Conservation (phyloP, 1,140 invertebrate genomes). For the Drosophila guanche region DNA sequence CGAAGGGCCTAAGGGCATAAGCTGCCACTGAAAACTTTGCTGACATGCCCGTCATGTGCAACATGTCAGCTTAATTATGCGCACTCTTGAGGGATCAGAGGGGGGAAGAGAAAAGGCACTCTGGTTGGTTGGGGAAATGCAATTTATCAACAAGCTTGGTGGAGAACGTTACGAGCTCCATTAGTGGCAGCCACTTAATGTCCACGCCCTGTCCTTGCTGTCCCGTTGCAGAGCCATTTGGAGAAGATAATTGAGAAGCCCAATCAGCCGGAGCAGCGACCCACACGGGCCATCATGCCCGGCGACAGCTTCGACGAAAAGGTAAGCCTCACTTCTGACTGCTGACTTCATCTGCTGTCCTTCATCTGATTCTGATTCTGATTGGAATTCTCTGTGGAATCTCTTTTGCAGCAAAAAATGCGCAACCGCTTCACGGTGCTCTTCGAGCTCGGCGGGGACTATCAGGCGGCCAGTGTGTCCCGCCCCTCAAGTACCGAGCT, state of each 20-base stretch:
- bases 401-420: slow-evolving; percentile 83
- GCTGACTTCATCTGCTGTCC: neutral
- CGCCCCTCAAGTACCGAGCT: slow-evolving; percentile 79
- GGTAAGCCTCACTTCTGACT: slow-evolving; percentile 83
- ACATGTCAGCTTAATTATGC: slow-evolving; percentile 71
- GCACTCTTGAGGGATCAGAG: slow-evolving; percentile 6
- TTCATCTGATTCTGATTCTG: neutral
- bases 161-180: slow-evolving; percentile 41
- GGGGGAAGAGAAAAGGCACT: neutral
- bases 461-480: slow-evolving; percentile 82
- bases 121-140: slow-evolving; percentile 7
- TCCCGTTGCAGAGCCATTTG: slow-evolving; percentile 89
- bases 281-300: slow-evolving; percentile 89
- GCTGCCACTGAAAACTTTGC: slow-evolving; percentile 41
- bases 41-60: slow-evolving; percentile 72
- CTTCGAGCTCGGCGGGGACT: slow-evolving; percentile 89
- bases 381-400: neutral
- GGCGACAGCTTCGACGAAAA: slow-evolving; percentile 88
- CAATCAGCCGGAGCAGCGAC: slow-evolving; percentile 87
- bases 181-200: slow-evolving; percentile 75
- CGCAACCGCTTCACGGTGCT: slow-evolving; percentile 89
- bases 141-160: slow-evolving; percentile 49
- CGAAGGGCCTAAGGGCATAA: too few relatives aligned
- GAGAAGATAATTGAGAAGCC: slow-evolving; percentile 92
- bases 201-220: slow-evolving; percentile 20